Percentiles rank a stretch among this genome's conserved stretches.
These are phyloP conservation scores for Galerucella calmariensis DNA, from an alignment of 2,888 invertebrate species.

Conservation along the genomic window DNA sequence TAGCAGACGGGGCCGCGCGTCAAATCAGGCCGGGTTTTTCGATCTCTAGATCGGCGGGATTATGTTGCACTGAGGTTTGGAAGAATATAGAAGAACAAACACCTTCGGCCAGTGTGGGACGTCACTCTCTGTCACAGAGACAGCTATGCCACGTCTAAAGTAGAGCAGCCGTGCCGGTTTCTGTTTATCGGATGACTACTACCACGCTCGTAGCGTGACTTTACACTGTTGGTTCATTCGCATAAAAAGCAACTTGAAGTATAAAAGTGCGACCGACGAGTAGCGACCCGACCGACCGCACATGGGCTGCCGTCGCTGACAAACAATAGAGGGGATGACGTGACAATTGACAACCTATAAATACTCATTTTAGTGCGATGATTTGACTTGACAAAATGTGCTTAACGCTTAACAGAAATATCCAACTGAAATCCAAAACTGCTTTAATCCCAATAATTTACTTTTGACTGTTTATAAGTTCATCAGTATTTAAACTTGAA, in stretches of 20 bases:
- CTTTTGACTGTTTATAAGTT: background rate
- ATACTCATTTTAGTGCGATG: constrained; percentile 22
- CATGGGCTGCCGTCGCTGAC: constrained; percentile 51
- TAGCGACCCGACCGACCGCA: constrained; percentile 45
- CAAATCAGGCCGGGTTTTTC: constrained; percentile 49
- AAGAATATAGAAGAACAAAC: constrained; percentile 24
- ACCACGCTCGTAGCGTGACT: constrained; percentile 54
- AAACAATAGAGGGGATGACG: constrained; percentile 60
- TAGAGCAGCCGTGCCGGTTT: constrained; percentile 59
- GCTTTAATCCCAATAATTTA: background rate
- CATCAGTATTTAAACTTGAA: no score
- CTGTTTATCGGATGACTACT: constrained; percentile 55
- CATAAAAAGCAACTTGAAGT: constrained; percentile 59
- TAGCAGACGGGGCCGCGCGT: constrained; percentile 58
- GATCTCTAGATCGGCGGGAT: constrained; percentile 32
- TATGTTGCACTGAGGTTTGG: constrained; percentile 28
- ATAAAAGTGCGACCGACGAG: constrained; percentile 59
- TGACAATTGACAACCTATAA: constrained; percentile 42
- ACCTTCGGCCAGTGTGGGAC: constrained; percentile 50
- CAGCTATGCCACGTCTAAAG: constrained; percentile 60
- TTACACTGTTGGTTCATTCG: constrained; percentile 59
- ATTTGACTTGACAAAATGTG: constrained; percentile 18
- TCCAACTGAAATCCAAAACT: background rate
- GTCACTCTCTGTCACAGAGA: constrained; percentile 56
- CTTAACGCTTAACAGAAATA: background rate